Evolutionary conservation across 2,113 vertebrate species (phyloP).

Genomic region (Sterrhoptilus dennistouni): DNA sequence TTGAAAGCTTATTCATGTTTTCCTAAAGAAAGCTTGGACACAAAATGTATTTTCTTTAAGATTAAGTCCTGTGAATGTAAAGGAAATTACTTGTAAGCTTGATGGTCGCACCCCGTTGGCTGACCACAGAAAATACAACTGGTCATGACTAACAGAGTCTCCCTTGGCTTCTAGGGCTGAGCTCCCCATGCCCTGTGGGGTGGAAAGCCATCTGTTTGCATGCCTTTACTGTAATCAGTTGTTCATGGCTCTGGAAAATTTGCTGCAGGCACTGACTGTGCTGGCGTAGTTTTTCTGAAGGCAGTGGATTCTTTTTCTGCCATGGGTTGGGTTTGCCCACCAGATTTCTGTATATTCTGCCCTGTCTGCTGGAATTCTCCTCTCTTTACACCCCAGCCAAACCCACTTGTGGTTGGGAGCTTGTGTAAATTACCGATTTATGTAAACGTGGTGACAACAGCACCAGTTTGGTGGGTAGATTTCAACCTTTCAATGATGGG

Average conservation of each 20-base stretch:
- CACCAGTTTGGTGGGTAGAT: not conserved
- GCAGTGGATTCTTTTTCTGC: not conserved
- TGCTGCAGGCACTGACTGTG: not conserved
- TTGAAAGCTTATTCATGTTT: conserved; percentile 54
- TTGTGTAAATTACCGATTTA: not conserved
- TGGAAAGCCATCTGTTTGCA: conserved; percentile 8
- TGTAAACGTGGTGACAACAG: not conserved
- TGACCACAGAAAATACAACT: conserved; percentile 17
- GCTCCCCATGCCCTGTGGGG: not conserved
- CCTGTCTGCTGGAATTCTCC: not conserved
- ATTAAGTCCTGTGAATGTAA: conserved; percentile 48
- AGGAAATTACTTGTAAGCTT: conserved; percentile 41
- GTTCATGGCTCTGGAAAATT: not conserved
- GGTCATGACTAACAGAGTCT: not conserved
- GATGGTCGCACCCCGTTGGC: conserved; percentile 14
- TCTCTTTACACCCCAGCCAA: not conserved
- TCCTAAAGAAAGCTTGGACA: conserved; percentile 48
- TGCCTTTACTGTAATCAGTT: not conserved
- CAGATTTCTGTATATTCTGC: not conserved
- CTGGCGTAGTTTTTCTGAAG: not conserved
- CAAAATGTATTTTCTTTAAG: conserved; percentile 54
- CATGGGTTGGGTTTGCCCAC: not conserved
- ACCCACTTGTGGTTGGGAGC: not conserved
- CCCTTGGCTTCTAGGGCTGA: not conserved
- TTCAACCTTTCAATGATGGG: not conserved